These are phyloP conservation scores for Neomicropteryx cornuta DNA, from an alignment of 1,140 invertebrate genomes.

Conservation along the genomic window DNA sequence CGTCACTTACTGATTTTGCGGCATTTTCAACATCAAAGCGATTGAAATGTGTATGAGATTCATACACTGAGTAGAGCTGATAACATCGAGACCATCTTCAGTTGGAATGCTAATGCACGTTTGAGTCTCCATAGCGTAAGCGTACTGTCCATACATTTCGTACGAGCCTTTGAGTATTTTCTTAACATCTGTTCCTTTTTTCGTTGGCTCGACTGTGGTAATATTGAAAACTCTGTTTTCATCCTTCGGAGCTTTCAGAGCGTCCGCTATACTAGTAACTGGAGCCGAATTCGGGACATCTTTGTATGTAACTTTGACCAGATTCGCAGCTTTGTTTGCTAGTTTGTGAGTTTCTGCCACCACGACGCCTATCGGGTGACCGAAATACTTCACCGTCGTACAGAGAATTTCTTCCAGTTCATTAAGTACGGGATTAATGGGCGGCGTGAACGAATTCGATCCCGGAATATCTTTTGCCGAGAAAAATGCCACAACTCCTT, in stretches of 20 bases:
- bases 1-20: constrained; percentile 20
- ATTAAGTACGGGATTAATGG: constrained; percentile 15
- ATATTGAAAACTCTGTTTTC: constrained; percentile 20
- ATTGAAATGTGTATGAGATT: constrained; percentile 48
- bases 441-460: constrained; percentile 39
- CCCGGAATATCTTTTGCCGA: constrained; percentile 66
- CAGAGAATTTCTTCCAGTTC: constrained; percentile 44
- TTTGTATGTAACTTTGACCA: constrained; percentile 57
- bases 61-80: constrained; percentile 46
- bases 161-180: constrained; percentile 24
- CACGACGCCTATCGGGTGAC: constrained; percentile 63
- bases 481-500: constrained; percentile 58
- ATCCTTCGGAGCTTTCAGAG: constrained; percentile 23
- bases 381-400: constrained; percentile 47
- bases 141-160: constrained; percentile 36
- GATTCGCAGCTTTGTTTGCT: constrained; percentile 52
- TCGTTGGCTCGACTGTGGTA: constrained; percentile 21
- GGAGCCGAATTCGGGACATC: constrained; percentile 21
- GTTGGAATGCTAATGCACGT: constrained; percentile 43
- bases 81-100: constrained; percentile 51
- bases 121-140: constrained; percentile 54
- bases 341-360: constrained; percentile 51
- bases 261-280: constrained; percentile 25
- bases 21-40: constrained; percentile 39
- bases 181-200: constrained; percentile 28